Evolutionary conservation across 2,797 vertebrate genomes (phyloP).

Genomic region (Artibeus jamaicensis): DNA sequence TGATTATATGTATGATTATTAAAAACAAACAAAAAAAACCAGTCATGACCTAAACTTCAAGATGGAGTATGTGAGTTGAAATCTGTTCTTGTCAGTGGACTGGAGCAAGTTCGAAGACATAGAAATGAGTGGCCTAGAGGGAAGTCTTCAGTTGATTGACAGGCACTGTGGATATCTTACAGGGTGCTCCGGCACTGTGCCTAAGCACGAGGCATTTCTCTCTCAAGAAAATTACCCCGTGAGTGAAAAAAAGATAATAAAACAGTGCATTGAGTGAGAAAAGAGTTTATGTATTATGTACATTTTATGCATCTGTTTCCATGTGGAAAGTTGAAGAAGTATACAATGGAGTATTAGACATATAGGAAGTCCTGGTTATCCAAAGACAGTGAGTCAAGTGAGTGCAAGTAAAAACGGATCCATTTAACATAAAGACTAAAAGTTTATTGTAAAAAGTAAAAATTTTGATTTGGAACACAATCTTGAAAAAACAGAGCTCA

Average conservation of each 20-base stretch:
- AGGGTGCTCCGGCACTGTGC: background rate
- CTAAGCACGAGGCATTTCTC: background rate
- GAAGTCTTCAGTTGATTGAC: background rate
- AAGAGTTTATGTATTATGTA: background rate
- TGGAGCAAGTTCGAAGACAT: background rate
- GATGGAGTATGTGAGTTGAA: background rate
- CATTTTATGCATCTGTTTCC: constrained; percentile 12
- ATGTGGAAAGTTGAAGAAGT: constrained; percentile 2
- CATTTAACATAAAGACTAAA: constrained; percentile 25
- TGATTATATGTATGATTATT: constrained; percentile 21
- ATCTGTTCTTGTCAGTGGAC: constrained; percentile 14
- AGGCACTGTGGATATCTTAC: background rate
- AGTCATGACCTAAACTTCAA: background rate
- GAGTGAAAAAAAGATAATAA: background rate
- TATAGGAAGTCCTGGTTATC: background rate
- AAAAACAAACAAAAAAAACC: background rate
- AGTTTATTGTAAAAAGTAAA: constrained; percentile 8
- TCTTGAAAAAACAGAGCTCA: constrained; percentile 11
- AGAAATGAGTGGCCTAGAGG: background rate
- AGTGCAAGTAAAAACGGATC: constrained; percentile 12
- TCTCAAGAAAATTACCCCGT: background rate
- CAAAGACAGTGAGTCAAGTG: background rate
- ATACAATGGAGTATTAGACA: constrained; percentile 18
- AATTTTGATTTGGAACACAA: background rate
- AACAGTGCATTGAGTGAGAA: background rate